These are phyloP conservation scores for Phyllostomus discolor DNA, from an alignment of 2,113 vertebrate species.

Conservation along the genomic window DNA sequence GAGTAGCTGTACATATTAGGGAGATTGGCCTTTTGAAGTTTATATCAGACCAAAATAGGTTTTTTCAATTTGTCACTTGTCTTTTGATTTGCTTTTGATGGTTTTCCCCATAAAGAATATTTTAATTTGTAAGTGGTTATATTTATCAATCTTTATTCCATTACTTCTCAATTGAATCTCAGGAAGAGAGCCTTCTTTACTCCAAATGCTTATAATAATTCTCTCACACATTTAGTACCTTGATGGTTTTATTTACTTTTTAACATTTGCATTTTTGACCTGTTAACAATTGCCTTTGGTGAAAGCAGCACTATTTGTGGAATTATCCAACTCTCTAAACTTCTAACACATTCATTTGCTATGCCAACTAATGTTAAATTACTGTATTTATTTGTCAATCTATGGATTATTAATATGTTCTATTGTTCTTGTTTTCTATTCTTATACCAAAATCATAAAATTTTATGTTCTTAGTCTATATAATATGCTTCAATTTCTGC, in stretches of 20 bases:
- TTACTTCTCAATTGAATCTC: background rate
- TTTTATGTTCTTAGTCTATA: background rate
- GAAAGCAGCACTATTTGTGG: background rate
- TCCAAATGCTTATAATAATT: background rate
- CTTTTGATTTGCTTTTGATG: background rate
- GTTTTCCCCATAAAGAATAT: background rate
- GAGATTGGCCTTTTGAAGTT: background rate
- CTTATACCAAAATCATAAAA: background rate
- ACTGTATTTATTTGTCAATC: background rate
- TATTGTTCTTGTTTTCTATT: background rate
- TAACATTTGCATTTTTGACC: background rate
- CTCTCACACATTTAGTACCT: background rate
- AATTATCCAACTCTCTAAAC: background rate
- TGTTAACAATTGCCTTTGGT: background rate
- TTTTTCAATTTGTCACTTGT: background rate
- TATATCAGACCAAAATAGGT: background rate
- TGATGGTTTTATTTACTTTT: background rate
- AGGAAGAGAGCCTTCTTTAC: background rate
- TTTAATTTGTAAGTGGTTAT: background rate
- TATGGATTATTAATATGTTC: background rate
- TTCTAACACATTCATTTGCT: background rate
- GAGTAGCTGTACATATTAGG: background rate
- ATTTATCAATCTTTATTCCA: background rate
- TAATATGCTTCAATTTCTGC: background rate
- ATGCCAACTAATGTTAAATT: too few relatives aligned